Evolutionary conservation across 1,140 invertebrate genomes (phyloP).

Genomic region (Drosophila lacteicornis): DNA sequence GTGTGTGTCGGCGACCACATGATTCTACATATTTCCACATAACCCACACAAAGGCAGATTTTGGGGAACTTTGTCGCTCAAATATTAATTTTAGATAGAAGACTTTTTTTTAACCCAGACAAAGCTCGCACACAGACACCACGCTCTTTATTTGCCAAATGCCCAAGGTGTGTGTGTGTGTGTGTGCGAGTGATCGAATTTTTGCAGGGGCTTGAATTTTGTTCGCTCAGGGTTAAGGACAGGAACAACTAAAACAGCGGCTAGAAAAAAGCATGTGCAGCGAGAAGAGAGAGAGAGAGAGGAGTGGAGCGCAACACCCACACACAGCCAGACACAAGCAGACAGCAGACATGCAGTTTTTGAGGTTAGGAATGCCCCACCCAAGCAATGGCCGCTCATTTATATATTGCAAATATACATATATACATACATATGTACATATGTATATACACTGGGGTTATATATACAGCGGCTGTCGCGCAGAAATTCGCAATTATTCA

Average conservation of each 20-base stretch:
- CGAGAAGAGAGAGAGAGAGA: slow-evolving; percentile 11
- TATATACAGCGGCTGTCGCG: slow-evolving; percentile 57
- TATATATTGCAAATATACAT: slow-evolving; percentile 46
- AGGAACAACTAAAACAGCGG: slow-evolving; percentile 45
- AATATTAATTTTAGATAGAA: slow-evolving; percentile 80
- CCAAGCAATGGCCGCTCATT: slow-evolving; percentile 74
- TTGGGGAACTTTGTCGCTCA: slow-evolving; percentile 67
- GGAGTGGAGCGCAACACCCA: slow-evolving; percentile 35
- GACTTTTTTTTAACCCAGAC: slow-evolving; percentile 59
- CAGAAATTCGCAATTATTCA: slow-evolving; percentile 80
- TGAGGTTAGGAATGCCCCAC: slow-evolving; percentile 83
- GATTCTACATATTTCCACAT: slow-evolving; percentile 79
- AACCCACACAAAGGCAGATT: slow-evolving; percentile 42
- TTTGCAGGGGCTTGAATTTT: slow-evolving; percentile 18
- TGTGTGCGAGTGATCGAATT: slow-evolving; percentile 41
- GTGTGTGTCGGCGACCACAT: slow-evolving; percentile 58
- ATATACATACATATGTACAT: slow-evolving; percentile 1
- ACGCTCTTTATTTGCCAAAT: slow-evolving; percentile 18
- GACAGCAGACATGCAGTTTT: slow-evolving; percentile 46
- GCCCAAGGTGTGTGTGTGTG: slow-evolving; percentile 21
- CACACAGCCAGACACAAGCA: slow-evolving; percentile 35
- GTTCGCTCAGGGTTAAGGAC: slow-evolving; percentile 73
- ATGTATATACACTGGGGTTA: slow-evolving; percentile 24
- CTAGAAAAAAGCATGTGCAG: slow-evolving; percentile 69
- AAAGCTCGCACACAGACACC: slow-evolving; percentile 35